Evolutionary conservation across 2,797 vertebrate genomes (phyloP).

Genomic region (Syndactyla subalaris): DNA sequence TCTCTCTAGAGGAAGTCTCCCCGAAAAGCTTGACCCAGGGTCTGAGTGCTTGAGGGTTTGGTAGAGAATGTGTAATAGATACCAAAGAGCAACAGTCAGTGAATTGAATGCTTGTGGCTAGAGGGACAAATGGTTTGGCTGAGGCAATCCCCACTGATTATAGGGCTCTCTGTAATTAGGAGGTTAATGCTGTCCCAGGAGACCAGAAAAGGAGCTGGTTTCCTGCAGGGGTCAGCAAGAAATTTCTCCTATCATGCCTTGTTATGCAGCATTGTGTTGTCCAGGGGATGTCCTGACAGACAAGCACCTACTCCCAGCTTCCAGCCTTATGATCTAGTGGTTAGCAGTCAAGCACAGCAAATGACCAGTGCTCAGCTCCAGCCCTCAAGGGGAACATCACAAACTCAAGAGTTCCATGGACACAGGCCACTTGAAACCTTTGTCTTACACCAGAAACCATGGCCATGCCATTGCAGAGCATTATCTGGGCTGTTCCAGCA

Average conservation of each 20-base stretch:
- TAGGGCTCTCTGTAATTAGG: not conserved
- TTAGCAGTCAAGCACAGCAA: not conserved
- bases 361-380: not conserved
- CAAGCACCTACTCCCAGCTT: not conserved
- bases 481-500: not conserved
- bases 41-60: not conserved
- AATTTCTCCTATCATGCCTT: not conserved
- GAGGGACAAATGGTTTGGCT: not conserved
- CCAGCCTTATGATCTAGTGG: not conserved
- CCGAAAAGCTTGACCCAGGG: not conserved
- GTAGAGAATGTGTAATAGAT: not conserved
- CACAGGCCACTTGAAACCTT: not conserved
- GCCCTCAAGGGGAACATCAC: not conserved
- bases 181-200: not conserved
- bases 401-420: not conserved
- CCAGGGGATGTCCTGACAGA: not conserved
- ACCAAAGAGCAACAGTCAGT: not conserved
- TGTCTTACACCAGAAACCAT: not conserved
- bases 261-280: not conserved
- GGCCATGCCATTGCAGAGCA: not conserved
- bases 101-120: not conserved
- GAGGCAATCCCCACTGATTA: not conserved
- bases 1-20: not conserved
- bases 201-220: not conserved
- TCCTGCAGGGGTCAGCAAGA: not conserved